Evolutionary conservation across 2,888 invertebrate species (phyloP).

Genomic region (Aethes cnicana): DNA sequence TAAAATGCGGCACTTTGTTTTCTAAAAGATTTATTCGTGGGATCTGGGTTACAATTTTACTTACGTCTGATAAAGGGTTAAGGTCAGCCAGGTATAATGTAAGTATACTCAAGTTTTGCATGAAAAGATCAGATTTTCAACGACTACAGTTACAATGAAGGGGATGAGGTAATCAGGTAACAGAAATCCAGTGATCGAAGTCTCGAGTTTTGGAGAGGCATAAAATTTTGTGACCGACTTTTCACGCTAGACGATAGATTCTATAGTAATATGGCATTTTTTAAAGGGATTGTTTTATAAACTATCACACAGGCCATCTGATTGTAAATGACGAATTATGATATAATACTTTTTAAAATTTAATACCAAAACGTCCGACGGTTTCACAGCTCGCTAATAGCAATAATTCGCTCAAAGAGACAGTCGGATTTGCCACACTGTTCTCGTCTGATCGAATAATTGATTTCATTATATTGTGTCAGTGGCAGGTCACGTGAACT

Average conservation of each 20-base stretch:
- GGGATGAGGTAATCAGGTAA: too few relatives aligned
- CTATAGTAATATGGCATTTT: too few relatives aligned
- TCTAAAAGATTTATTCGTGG: slow-evolving; percentile 40
- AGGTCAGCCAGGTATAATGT: slow-evolving; percentile 11
- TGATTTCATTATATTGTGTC: slow-evolving; percentile 63
- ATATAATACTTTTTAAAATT: neutral
- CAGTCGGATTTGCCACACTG: slow-evolving; percentile 41
- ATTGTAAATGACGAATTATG: too few relatives aligned
- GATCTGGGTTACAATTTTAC: slow-evolving; percentile 6
- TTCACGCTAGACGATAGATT: too few relatives aligned
- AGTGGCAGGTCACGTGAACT: slow-evolving; percentile 41
- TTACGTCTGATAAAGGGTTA: slow-evolving; percentile 10
- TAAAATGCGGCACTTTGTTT: slow-evolving; percentile 41
- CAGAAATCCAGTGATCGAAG: too few relatives aligned
- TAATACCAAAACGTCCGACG: neutral
- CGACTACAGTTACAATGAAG: too few relatives aligned
- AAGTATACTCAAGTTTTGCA: too few relatives aligned
- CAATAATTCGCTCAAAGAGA: slow-evolving; percentile 20
- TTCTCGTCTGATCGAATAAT: slow-evolving; percentile 55
- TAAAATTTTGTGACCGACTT: too few relatives aligned
- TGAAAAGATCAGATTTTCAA: too few relatives aligned
- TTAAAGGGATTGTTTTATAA: too few relatives aligned
- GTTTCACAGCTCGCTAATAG: slow-evolving; percentile 12
- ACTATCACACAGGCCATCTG: too few relatives aligned
- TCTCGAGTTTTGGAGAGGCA: too few relatives aligned